Conservation (phyloP, 2,113 vertebrate species). For the Ptilorrhoa leucosticta region DNA sequence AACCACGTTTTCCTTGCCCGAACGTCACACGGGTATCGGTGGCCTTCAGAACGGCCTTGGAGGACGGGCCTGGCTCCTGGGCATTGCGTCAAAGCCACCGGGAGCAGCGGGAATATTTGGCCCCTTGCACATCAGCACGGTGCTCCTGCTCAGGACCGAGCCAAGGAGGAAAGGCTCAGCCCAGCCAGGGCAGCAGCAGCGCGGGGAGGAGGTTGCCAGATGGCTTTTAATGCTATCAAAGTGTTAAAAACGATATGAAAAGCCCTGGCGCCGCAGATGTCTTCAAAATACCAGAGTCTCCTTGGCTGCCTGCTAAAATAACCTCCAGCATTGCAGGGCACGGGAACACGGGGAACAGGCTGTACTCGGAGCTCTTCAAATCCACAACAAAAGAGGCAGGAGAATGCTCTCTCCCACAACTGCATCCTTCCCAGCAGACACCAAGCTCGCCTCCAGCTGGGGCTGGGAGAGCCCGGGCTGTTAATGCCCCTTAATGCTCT, state of each 20-base stretch:
- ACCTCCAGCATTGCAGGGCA: conserved; percentile 55
- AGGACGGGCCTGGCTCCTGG: background rate
- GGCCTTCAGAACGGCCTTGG: background rate
- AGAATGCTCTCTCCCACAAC: background rate
- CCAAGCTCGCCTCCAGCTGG: conserved; percentile 23
- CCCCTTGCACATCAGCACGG: fast-evolving
- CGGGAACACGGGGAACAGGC: conserved; percentile 37
- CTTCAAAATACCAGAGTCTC: conserved; percentile 64
- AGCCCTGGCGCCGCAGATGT: conserved; percentile 44
- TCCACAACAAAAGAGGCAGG: conserved; percentile 34
- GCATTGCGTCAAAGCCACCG: background rate
- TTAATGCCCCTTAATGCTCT: conserved; percentile 16
- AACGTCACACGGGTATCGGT: background rate
- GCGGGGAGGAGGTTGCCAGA: background rate
- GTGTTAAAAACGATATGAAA: conserved; percentile 46
- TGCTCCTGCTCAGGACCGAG: fast-evolving
- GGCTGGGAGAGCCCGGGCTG: conserved; percentile 5
- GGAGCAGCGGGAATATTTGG: background rate
- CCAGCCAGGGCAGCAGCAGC: background rate
- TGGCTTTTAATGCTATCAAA: conserved; percentile 14
- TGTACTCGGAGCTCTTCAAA: conserved; percentile 37
- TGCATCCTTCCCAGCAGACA: conserved; percentile 25
- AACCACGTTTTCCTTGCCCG: background rate
- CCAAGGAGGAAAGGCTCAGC: background rate
- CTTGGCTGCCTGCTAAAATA: conserved; percentile 60